Percentiles rank a stretch among this genome's conserved stretches.
Evolutionary conservation across 1,140 invertebrate species (phyloP).

Genomic region (Macrostomum lignano): DNA sequence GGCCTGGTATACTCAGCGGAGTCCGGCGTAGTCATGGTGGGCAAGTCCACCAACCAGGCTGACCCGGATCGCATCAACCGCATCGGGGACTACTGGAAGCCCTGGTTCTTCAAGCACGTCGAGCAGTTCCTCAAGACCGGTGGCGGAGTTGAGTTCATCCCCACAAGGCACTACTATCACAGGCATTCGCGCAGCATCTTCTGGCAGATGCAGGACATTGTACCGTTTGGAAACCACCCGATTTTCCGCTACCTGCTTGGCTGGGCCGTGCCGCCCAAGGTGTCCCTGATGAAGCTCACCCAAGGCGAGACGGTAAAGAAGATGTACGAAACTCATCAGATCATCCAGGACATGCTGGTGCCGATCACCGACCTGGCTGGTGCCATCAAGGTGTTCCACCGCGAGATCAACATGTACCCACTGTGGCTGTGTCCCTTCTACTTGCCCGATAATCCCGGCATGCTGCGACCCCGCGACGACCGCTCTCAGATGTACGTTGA

Average conservation of each 20-base stretch:
- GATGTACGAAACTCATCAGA: constrained; percentile 45
- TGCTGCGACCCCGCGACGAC: constrained; percentile 33
- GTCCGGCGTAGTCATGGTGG: constrained; percentile 44
- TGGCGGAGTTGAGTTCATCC: constrained; percentile 39
- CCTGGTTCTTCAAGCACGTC: constrained; percentile 56
- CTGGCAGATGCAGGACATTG: constrained; percentile 45
- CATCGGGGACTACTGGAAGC: constrained; percentile 47
- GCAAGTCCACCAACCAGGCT: constrained; percentile 34
- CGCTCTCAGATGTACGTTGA: constrained; percentile 39
- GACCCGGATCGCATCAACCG: constrained; percentile 30
- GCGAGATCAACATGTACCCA: constrained; percentile 39
- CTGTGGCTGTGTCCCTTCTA: constrained; percentile 54
- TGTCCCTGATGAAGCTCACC: constrained; percentile 49
- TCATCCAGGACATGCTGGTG: constrained; percentile 56
- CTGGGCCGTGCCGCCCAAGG: constrained; percentile 51
- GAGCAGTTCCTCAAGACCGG: constrained; percentile 29
- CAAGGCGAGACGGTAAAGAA: constrained; percentile 41
- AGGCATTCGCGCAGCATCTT: constrained; percentile 48
- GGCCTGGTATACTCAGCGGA: constrained; percentile 37
- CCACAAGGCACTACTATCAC: constrained; percentile 49
- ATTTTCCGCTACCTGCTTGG: constrained; percentile 32
- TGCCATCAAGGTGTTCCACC: constrained; percentile 30
- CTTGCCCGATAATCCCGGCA: constrained; percentile 38
- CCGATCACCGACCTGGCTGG: constrained; percentile 36
- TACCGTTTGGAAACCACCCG: constrained; percentile 49